Percentiles rank a stretch among this genome's conserved stretches.
These are phyloP conservation scores for Cisticola juncidis DNA, from an alignment of 2,113 vertebrate species.

Conservation along the genomic window DNA sequence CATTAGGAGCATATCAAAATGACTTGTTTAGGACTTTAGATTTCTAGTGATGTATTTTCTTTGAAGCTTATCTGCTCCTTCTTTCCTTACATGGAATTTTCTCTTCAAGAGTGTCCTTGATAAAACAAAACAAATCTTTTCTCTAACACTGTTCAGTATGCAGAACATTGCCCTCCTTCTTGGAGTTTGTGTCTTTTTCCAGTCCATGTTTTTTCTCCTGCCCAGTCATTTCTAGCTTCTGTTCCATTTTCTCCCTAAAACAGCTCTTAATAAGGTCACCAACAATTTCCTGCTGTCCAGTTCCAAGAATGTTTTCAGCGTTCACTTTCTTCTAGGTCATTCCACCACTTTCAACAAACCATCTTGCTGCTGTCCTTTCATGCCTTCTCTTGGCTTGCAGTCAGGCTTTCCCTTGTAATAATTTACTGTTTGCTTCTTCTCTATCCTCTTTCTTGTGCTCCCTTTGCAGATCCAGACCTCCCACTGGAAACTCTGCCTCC, in stretches of 20 bases:
- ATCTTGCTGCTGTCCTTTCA: not conserved
- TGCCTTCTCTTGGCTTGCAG: not conserved
- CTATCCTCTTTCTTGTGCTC: not conserved
- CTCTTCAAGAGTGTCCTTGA: not conserved
- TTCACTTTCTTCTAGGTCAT: constrained; percentile 46
- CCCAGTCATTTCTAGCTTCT: not conserved
- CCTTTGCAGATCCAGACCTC: not conserved
- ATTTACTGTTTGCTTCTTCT: not conserved
- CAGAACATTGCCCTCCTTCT: constrained; percentile 1
- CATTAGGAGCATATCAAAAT: not conserved
- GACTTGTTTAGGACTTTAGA: not conserved
- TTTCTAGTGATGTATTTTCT: not conserved
- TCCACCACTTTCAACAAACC: not conserved
- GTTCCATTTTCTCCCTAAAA: not conserved
- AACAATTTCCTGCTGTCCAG: not conserved
- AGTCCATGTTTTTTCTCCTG: not conserved
- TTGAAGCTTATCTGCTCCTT: not conserved
- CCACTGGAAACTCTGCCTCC: not conserved
- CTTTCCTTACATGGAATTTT: not conserved
- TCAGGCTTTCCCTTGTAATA: not conserved
- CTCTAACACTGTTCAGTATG: not conserved
- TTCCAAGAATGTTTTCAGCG: constrained; percentile 13
- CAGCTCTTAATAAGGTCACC: constrained; percentile 26
- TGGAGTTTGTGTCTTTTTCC: not conserved
- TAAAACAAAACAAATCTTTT: not conserved